phyloP scores from a whole-genome alignment of 2,113 vertebrate genomes.

The Malurus melanocephalus region DNA sequence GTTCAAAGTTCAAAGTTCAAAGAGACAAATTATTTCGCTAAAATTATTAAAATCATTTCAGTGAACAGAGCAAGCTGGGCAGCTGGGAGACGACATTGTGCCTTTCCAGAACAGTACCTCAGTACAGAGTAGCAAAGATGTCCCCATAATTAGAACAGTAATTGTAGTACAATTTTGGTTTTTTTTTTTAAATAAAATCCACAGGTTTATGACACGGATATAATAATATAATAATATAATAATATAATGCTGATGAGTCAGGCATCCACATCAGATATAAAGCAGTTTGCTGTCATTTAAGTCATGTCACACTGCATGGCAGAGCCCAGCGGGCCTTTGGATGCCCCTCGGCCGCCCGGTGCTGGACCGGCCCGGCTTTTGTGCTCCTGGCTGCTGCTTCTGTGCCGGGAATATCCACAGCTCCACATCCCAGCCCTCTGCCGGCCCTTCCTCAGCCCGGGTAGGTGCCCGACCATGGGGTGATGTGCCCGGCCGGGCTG shows the following conservation, averaged over 20 bases:
- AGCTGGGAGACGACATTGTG: accelerated
- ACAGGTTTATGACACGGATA: neutral
- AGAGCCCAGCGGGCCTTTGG: too few species aligned
- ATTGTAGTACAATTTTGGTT: neutral
- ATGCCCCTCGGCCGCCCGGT: too few species aligned
- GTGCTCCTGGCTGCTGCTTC: too few species aligned
- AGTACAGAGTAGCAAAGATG: neutral
- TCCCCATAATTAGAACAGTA: neutral
- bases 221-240: neutral
- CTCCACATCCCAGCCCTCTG: accelerated
- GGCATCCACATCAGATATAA: neutral
- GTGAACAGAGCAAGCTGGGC: neutral
- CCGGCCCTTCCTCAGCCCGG: accelerated
- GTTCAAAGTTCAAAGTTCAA: neutral
- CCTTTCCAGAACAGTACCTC: neutral
- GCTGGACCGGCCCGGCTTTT: too few species aligned
- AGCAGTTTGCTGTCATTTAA: accelerated
- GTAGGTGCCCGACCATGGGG: accelerated
- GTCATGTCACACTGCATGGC: neutral
- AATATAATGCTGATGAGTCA: neutral
- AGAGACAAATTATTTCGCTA: neutral
- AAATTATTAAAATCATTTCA: neutral
- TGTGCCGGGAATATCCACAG: accelerated
- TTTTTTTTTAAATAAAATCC: neutral
- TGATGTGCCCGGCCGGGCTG: accelerated